Evolutionary conservation across 2,113 vertebrate species (phyloP).

Genomic region (Chitala chitala): DNA sequence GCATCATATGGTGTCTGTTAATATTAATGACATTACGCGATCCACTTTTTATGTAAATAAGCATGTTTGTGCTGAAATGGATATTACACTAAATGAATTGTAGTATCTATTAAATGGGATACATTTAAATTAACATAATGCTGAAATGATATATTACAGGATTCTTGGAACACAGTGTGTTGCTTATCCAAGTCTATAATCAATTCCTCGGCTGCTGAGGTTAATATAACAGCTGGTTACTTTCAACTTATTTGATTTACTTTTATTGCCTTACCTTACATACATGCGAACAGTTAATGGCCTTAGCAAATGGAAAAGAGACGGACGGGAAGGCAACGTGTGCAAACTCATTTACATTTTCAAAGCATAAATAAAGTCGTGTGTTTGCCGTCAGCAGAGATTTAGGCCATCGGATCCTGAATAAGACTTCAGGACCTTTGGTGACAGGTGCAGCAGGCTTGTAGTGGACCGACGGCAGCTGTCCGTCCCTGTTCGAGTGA

Average conservation of each 20-base stretch:
- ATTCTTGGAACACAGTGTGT: not conserved
- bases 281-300: not conserved
- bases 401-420: not conserved
- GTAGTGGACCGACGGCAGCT: not conserved
- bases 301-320: not conserved
- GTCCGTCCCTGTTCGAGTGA: not conserved
- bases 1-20: not conserved
- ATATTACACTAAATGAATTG: not conserved
- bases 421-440: not conserved
- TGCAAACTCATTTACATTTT: not conserved
- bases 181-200: not conserved
- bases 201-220: not conserved
- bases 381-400: not conserved
- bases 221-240: too few relatives aligned
- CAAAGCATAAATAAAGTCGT: not conserved
- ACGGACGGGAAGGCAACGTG: not conserved
- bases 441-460: not conserved
- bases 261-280: too few relatives aligned
- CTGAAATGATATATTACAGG: not conserved
- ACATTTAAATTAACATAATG: too few relatives aligned
- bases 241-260: too few relatives aligned
- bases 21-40: not conserved
- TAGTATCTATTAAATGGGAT: not conserved
- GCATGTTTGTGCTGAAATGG: not conserved
- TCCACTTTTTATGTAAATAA: too few relatives aligned